These are phyloP conservation scores for Drosophila paulistorum DNA, from an alignment of 1,140 invertebrate genomes.

Conservation along the genomic window DNA sequence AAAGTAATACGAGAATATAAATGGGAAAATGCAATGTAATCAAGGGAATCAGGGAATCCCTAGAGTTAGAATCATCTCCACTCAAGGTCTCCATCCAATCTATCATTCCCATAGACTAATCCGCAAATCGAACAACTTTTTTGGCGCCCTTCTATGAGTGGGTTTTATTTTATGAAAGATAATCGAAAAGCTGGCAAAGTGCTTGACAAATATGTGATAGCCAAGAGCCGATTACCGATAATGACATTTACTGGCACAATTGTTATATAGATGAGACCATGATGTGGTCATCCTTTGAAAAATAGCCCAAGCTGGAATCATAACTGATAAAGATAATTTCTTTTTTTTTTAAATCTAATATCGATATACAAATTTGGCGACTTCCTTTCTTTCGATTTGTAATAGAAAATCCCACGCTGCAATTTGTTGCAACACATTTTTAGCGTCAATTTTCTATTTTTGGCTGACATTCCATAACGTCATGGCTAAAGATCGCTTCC, in stretches of 20 bases:
- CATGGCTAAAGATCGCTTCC: constrained; percentile 32
- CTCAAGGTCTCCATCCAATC: no score
- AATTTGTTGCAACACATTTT: not conserved
- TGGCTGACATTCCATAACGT: constrained; percentile 21
- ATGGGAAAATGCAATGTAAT: constrained; percentile 16
- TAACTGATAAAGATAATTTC: not conserved
- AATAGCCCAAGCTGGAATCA: not conserved
- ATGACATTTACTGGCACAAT: constrained; percentile 16
- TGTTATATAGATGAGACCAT: not conserved
- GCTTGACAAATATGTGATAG: constrained; percentile 25
- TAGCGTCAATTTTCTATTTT: not conserved
- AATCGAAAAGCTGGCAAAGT: constrained; percentile 13
- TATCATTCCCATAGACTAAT: not conserved
- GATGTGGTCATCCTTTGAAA: not conserved
- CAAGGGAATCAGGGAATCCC: constrained; percentile 24
- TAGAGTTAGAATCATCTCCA: constrained; percentile 1
- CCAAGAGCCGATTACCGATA: constrained; percentile 39
- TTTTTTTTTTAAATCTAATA: no score
- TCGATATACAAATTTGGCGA: no score
- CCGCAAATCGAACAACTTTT: not conserved
- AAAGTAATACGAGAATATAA: not conserved
- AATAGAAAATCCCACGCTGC: not conserved
- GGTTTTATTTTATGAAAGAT: not conserved
- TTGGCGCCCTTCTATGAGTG: not conserved
- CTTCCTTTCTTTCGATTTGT: no score